Conservation (phyloP, 2,888 invertebrate species). For the Trilocha varians region DNA sequence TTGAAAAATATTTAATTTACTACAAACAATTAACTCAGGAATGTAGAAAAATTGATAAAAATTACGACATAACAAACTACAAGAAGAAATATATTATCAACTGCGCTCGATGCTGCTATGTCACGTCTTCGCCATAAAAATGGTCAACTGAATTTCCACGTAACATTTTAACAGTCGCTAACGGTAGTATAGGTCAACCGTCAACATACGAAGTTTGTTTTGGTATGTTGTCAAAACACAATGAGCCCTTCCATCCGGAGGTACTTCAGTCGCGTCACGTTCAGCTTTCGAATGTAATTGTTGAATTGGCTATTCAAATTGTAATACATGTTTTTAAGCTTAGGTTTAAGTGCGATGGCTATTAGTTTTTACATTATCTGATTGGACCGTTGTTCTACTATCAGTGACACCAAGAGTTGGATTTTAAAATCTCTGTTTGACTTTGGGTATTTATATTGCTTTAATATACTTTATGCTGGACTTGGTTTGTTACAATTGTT, state of each 20-base stretch:
- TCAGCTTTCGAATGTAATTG: neutral
- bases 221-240: neutral
- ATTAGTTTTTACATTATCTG: no score
- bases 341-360: no score
- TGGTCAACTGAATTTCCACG: neutral
- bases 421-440: no score
- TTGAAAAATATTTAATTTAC: no score
- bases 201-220: neutral
- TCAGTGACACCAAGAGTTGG: no score
- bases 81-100: neutral
- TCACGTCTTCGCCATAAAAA: neutral
- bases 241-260: neutral
- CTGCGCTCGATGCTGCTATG: neutral
- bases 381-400: no score
- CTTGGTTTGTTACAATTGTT: no score
- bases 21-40: neutral
- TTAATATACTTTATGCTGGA: no score
- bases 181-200: neutral
- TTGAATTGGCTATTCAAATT: neutral
- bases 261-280: conserved; percentile 1
- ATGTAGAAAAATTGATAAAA: neutral
- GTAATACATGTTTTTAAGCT: no score
- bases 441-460: no score
- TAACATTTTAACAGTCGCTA: neutral
- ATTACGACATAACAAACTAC: neutral